A percentile compares a stretch with the other conserved stretches of the same genome.
Conservation (phyloP, 1,140 invertebrate genomes). For the Ips nitidus region DNA sequence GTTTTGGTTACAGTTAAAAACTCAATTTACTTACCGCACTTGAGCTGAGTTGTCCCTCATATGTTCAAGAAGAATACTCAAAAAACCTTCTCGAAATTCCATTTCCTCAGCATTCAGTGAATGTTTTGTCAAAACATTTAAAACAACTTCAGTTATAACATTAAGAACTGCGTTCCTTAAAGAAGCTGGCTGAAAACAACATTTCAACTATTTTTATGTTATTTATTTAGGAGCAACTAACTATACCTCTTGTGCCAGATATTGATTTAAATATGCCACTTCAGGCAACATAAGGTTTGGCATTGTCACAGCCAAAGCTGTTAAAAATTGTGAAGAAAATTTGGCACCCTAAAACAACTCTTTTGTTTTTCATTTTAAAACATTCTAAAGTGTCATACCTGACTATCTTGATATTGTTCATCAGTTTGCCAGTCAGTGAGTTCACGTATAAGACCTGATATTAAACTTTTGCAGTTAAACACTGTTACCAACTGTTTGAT, state of each 20-base stretch:
- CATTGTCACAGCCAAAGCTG: constrained; percentile 61
- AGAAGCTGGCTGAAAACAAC: constrained; percentile 59
- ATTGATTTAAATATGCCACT: constrained; percentile 43
- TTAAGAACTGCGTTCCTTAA: constrained; percentile 70
- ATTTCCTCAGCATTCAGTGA: constrained; percentile 59
- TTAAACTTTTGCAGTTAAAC: constrained; percentile 59
- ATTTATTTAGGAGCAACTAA: not conserved
- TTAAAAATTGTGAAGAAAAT: constrained; percentile 64
- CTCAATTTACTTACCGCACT: constrained; percentile 53
- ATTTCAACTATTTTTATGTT: not conserved
- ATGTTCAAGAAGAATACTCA: constrained; percentile 66
- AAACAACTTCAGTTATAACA: constrained; percentile 65
- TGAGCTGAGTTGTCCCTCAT: constrained; percentile 69
- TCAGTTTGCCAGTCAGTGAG: constrained; percentile 62
- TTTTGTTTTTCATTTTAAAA: not conserved
- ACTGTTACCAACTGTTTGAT: constrained; percentile 61
- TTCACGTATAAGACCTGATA: constrained; percentile 68
- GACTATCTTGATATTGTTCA: constrained; percentile 52
- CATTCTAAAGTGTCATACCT: constrained; percentile 31
- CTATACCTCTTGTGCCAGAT: constrained; percentile 43
- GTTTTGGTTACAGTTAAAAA: not conserved
- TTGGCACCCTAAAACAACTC: constrained; percentile 54
- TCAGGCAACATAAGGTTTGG: constrained; percentile 63
- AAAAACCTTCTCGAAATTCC: constrained; percentile 58
- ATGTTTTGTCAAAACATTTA: constrained; percentile 61